Base-by-base conservation (phyloP, 2,113 vertebrate species). In the Semnornis frantzii region DNA sequence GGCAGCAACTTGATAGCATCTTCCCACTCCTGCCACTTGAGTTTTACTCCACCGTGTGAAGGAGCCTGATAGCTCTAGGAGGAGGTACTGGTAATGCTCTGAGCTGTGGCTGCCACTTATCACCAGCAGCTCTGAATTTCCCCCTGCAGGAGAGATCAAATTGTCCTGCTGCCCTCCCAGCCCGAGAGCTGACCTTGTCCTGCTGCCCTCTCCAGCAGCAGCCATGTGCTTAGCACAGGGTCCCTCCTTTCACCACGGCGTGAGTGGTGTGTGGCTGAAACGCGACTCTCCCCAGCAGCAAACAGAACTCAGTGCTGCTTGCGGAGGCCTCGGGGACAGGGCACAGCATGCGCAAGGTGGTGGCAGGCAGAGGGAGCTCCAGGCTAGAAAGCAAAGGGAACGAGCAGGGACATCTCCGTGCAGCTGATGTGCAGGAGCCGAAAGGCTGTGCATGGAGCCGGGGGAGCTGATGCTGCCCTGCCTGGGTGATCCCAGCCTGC, bases 311-410 rank as follows among this genome's bases (percentile, higher is more conserved):
- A 14, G 4, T 0, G 6, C 9, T 46, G 15, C 33, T 39, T 28
- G 44, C n/a, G 54, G 70, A 42, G 46, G 8, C 34, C 34, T 6
- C 8, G 91, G 82, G 70, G 78, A 70, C 59, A 23, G 54, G 1
- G 57, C 64, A 12, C 42, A 52, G n/a, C 14, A 1, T 2, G 37
- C 70, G 7, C 10, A 3, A 48, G 0, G 21, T 1, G 1, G 60
- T 44, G 82, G 62, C 93, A 94, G 82, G 83, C 92, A 94, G 78
- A 90, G 96, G 92, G 84, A 95, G 86, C 88, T 83, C 73, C 83
- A 89, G 93, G 92, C 80, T 93, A 54, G 77, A 69, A 42, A 91
- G 83, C 82, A 62, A 70, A 8, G 44, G 31, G 34, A 57, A 1
- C 0, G 37, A 82, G 62, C 42, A 30, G 50, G 34, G 63, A 82